Evolutionary conservation across 1,140 invertebrate species (phyloP).

Genomic region (Cherax destructor): DNA sequence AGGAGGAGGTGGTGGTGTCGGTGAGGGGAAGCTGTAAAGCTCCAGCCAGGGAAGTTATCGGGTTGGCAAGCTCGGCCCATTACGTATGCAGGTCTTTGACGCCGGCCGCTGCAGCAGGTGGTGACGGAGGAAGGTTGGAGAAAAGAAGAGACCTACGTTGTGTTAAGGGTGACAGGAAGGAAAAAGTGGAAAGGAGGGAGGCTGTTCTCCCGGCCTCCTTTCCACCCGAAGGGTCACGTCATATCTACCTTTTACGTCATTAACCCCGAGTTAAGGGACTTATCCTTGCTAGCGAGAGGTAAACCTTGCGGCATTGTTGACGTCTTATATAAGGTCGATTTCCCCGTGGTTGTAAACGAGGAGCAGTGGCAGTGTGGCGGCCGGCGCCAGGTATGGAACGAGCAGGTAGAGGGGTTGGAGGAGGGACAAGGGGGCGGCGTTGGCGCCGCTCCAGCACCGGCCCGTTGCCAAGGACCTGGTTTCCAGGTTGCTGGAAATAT

Average conservation of each 20-base stretch:
- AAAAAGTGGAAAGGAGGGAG: background rate
- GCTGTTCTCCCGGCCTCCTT: slow-evolving; percentile 28
- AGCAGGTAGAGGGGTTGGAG: slow-evolving; percentile 12
- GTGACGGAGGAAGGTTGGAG: background rate
- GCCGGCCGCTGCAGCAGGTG: background rate
- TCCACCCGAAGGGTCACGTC: slow-evolving; percentile 41
- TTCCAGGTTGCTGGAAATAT: slow-evolving; percentile 32
- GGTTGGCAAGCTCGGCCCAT: background rate
- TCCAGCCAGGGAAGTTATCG: background rate
- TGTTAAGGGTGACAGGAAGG: background rate
- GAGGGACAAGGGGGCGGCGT: slow-evolving; percentile 1
- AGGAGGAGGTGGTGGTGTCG: no score
- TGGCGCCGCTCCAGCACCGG: slow-evolving; percentile 33
- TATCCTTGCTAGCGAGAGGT: background rate
- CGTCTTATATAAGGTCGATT: slow-evolving; percentile 23
- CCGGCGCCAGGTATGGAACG: slow-evolving; percentile 49
- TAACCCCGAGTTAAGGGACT: slow-evolving; percentile 28
- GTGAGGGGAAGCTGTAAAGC: background rate
- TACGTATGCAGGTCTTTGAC: background rate
- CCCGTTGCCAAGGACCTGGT: slow-evolving; percentile 31
- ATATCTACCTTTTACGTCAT: slow-evolving; percentile 63
- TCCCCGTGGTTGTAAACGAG: background rate
- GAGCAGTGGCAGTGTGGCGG: background rate
- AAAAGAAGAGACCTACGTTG: background rate
- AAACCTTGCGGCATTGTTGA: background rate